Evolutionary conservation across 1,140 invertebrate genomes (phyloP), one percentile per base, ranked within the genome.

Genomic region (Sarcophaga bullata): DNA sequence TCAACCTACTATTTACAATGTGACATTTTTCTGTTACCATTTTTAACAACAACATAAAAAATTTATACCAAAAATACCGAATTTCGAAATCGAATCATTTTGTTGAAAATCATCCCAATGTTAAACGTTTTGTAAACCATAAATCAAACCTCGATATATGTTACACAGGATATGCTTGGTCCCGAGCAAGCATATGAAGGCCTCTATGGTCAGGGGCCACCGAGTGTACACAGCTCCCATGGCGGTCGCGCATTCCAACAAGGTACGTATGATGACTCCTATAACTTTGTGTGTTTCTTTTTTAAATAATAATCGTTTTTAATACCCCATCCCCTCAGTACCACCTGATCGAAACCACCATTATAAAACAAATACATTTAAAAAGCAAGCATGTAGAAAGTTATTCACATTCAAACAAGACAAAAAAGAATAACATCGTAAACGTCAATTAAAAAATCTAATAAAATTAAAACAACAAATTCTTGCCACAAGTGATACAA

Each of bases 121-220:
- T 50, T 50, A 8, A n/a, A 17, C 46, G n/a, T 48, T 49, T 37
- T 49, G 49, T 47, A 76, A 76, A 76, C n/a, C n/a, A 17, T 10
- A 52, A 78, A 17, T n/a, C 46, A 76, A 76, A 76, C 48, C 48
- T 76, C 73, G 47, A 76, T 49, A 48, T 37, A 4, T 37, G 25
- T 75, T 37, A 80, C 62, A 58, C 82, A 97, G 95, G 96, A 97
- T 91, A 97, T 97, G 94, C 94, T 98, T 91, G 95, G 95, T 87
- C 94, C 96, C 85, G 97, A 98, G 90, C 96, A 97, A 91, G 94
- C 95, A 86, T 98, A 97, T 93, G 96, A 97, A 89, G 95, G 94
- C 91, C 94, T 98, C 92, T 98, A 97, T 92, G 95, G 94, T 89
- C 96, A 95, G 92, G 95, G 94, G 87, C 95, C 95, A 86, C 94